A percentile compares a stretch with the other conserved stretches of the same genome.
phyloP scores from a whole-genome alignment of 2,888 invertebrate species.

The Lutraria lutraria region DNA sequence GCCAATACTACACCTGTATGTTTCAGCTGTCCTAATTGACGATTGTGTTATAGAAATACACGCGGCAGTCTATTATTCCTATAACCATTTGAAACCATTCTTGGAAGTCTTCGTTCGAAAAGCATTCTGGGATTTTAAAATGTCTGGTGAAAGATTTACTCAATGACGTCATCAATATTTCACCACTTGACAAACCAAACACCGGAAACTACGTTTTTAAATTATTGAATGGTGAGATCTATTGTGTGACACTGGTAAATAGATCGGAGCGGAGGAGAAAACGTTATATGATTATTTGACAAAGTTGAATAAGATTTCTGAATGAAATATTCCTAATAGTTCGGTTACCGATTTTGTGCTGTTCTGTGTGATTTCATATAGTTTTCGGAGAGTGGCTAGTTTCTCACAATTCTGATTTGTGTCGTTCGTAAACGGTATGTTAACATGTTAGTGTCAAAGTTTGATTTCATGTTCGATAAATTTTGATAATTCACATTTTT shows the following conservation, averaged over 20 bases:
- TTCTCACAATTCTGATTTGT: background rate
- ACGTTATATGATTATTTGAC: background rate
- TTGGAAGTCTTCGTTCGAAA: background rate
- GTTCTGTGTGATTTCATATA: background rate
- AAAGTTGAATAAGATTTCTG: background rate
- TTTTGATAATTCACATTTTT: no score
- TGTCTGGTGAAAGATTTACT: background rate
- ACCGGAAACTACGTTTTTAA: constrained; percentile 3
- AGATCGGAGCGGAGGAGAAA: background rate
- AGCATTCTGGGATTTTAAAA: background rate
- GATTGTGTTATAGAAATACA: background rate
- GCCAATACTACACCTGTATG: background rate
- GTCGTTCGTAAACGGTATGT: background rate
- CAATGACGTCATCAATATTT: constrained; percentile 8
- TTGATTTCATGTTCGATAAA: no score
- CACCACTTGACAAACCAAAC: background rate
- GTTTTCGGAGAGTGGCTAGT: background rate
- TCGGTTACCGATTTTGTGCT: background rate
- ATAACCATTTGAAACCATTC: background rate
- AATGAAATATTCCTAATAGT: background rate
- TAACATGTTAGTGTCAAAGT: background rate
- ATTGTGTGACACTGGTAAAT: background rate
- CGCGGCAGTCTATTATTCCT: background rate
- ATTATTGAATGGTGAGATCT: background rate
- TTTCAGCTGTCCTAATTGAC: constrained; percentile 9